Evolutionary conservation across 2,888 invertebrate species (phyloP).

Genomic region (Ethmia dodecea): DNA sequence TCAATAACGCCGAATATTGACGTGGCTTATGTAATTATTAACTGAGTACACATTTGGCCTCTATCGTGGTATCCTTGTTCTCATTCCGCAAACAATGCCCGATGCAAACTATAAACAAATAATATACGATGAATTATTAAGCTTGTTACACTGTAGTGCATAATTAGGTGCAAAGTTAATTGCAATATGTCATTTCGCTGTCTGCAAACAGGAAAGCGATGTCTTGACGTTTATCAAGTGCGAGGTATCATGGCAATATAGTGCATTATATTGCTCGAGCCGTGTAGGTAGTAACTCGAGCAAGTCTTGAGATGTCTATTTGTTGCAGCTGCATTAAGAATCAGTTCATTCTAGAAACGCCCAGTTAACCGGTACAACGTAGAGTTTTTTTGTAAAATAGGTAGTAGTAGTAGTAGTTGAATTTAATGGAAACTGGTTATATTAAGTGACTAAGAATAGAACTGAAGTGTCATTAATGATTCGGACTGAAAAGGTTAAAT

Average conservation of each 20-base stretch:
- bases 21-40: slow-evolving; percentile 67
- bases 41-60: slow-evolving; percentile 56
- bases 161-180: slow-evolving; percentile 26
- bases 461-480: too few relatives aligned
- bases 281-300: slow-evolving; percentile 20
- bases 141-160: slow-evolving; percentile 28
- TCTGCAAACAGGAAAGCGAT: slow-evolving; percentile 20
- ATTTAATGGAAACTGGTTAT: too few relatives aligned
- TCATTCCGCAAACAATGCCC: slow-evolving; percentile 61
- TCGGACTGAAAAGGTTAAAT: too few relatives aligned
- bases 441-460: too few relatives aligned
- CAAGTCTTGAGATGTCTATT: too few relatives aligned
- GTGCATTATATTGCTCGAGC: slow-evolving; percentile 20
- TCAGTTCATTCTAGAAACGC: too few relatives aligned
- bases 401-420: too few relatives aligned
- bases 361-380: too few relatives aligned
- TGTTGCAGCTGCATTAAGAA: too few relatives aligned
- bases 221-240: slow-evolving; percentile 21
- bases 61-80: slow-evolving; percentile 66
- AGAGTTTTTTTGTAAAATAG: too few relatives aligned
- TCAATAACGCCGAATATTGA: slow-evolving; percentile 47
- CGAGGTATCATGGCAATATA: slow-evolving; percentile 16
- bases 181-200: slow-evolving; percentile 26
- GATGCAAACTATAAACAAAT: slow-evolving; percentile 62
- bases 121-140: slow-evolving; percentile 57